Percentiles rank a stretch among this genome's conserved stretches.
phyloP scores from a whole-genome alignment of 2,888 invertebrate genomes.

The Sinohyriopsis cumingii region DNA sequence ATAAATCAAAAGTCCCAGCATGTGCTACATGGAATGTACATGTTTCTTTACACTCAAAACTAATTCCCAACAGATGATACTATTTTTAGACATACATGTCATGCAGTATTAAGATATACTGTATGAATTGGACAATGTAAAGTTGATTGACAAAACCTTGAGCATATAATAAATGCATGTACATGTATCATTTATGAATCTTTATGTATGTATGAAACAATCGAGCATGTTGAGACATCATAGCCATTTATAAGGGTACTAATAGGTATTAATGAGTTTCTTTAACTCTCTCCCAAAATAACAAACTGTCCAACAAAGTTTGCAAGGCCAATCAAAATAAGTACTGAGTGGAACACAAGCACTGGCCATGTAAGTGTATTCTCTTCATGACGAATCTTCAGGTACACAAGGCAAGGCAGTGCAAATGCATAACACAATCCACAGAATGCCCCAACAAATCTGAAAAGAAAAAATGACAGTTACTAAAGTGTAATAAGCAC shows the following conservation, averaged over 20 bases:
- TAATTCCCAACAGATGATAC: background rate
- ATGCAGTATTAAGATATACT: too few relatives aligned
- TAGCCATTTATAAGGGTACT: too few relatives aligned
- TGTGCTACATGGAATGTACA: too few relatives aligned
- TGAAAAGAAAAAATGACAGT: constrained; percentile 68
- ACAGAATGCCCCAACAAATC: constrained; percentile 90
- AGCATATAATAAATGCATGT: too few relatives aligned
- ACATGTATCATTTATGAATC: too few relatives aligned
- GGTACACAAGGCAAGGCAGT: constrained; percentile 85
- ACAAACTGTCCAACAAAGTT: constrained; percentile 87
- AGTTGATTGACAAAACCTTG: too few relatives aligned
- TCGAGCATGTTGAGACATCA: too few relatives aligned
- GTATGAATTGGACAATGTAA: too few relatives aligned
- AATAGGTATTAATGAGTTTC: background rate
- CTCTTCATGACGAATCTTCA: constrained; percentile 80
- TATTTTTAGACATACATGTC: background rate
- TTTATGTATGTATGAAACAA: too few relatives aligned
- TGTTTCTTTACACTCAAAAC: background rate
- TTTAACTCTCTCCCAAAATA: constrained; percentile 15
- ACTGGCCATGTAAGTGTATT: constrained; percentile 76
- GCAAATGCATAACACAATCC: constrained; percentile 91
- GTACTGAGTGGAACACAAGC: constrained; percentile 77
- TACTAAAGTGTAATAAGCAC: background rate
- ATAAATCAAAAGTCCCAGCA: too few relatives aligned
- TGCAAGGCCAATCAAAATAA: constrained; percentile 81